Conservation (phyloP, 2,888 invertebrate genomes). For the Cataglyphis livida region DNA sequence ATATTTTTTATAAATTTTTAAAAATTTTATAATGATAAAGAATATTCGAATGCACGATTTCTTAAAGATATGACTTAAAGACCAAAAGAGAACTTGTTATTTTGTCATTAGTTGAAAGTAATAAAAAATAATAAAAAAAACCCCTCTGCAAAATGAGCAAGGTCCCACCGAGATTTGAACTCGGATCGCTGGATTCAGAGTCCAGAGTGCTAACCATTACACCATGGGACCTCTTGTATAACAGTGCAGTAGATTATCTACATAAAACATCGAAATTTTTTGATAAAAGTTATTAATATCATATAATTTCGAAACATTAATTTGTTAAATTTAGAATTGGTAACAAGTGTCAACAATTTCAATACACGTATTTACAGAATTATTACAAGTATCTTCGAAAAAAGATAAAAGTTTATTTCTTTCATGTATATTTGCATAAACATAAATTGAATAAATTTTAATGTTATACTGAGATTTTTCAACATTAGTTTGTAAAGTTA, state of each 20-base stretch:
- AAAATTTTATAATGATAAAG: neutral
- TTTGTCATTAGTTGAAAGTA: neutral
- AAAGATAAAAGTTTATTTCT: conserved; percentile 13
- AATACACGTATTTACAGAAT: neutral
- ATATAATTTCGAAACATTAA: neutral
- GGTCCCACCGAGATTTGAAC: conserved; percentile 93
- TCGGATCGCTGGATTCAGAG: conserved; percentile 93
- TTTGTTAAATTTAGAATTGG: neutral
- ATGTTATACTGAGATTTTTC: neutral
- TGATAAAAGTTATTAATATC: neutral
- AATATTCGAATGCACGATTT: neutral
- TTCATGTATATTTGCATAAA: conserved; percentile 12
- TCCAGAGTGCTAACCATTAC: conserved; percentile 93
- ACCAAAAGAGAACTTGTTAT: neutral
- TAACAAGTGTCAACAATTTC: neutral
- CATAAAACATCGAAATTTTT: neutral
- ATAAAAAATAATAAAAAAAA: neutral
- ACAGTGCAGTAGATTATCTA: fast-evolving
- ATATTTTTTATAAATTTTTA: neutral
- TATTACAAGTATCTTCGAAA: neutral
- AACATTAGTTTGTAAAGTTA: neutral
- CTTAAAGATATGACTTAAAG: neutral
- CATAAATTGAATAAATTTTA: neutral
- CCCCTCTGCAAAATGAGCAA: conserved; percentile 44
- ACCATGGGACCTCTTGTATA: conserved; percentile 88